phyloP scores from a whole-genome alignment of 2,888 invertebrate species.

The Heterodera filipjevi region DNA sequence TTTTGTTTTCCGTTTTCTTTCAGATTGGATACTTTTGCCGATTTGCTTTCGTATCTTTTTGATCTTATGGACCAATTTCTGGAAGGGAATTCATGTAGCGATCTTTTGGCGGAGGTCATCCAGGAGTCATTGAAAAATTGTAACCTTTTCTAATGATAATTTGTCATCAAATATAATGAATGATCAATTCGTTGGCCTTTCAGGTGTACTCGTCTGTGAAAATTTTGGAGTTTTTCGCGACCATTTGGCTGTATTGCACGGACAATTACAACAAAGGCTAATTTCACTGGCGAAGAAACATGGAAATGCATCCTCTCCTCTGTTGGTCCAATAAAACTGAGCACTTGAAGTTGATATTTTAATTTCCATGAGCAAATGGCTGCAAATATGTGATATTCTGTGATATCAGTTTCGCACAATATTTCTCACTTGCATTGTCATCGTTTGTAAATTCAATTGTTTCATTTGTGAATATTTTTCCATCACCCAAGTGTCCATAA shows the following conservation, averaged over 20 bases:
- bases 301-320: neutral
- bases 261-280: conserved; percentile 16
- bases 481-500: no score
- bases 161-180: no score
- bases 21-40: conserved; percentile 76
- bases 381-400: neutral
- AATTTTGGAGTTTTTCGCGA: conserved; percentile 27
- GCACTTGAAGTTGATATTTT: neutral
- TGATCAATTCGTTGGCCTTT: no score
- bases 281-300: neutral
- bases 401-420: no score
- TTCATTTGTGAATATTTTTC: no score
- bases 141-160: neutral
- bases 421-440: no score
- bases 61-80: conserved; percentile 90
- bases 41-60: conserved; percentile 88
- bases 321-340: neutral
- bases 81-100: conserved; percentile 73
- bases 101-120: conserved; percentile 81
- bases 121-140: conserved; percentile 91
- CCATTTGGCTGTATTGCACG: conserved; percentile 14
- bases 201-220: conserved; percentile 23
- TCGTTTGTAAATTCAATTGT: no score
- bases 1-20: neutral
- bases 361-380: neutral